Percentiles rank a stretch among this genome's conserved stretches.
Evolutionary conservation across 2,113 vertebrate species (phyloP).

Genomic region (Cervus canadensis): DNA sequence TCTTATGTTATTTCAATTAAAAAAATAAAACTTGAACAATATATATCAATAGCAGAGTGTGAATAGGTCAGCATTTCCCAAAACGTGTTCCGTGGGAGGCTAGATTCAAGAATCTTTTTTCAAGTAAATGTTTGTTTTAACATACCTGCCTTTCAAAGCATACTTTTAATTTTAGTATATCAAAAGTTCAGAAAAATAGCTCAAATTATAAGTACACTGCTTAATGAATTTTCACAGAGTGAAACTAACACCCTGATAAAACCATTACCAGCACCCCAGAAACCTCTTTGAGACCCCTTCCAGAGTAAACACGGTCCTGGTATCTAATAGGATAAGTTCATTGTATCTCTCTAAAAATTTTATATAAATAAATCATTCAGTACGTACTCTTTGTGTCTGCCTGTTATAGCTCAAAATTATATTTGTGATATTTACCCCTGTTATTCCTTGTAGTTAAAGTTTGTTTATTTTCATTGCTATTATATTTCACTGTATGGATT

Average conservation of each 20-base stretch:
- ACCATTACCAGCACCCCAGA: not conserved
- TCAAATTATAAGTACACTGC: not conserved
- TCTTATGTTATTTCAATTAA: not conserved
- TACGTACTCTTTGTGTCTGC: not conserved
- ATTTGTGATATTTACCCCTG: not conserved
- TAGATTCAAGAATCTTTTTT: not conserved
- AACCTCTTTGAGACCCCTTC: not conserved
- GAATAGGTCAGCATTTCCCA: not conserved
- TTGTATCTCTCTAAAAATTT: not conserved
- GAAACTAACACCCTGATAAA: not conserved
- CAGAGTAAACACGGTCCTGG: not conserved
- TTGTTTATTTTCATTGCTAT: not conserved
- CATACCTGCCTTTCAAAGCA: not conserved
- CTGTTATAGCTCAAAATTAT: not conserved
- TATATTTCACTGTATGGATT: not conserved
- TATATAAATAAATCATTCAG: not conserved
- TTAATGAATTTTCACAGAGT: not conserved
- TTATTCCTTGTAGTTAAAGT: not conserved
- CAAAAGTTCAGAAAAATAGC: not conserved
- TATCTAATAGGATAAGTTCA: not conserved
- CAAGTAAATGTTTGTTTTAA: not conserved
- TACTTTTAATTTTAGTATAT: not conserved
- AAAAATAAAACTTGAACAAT: not conserved
- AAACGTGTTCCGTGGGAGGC: not conserved
- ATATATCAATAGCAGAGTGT: not conserved